Base-by-base conservation (phyloP, 2,888 invertebrate genomes). In the Agonopterix arenella region DNA sequence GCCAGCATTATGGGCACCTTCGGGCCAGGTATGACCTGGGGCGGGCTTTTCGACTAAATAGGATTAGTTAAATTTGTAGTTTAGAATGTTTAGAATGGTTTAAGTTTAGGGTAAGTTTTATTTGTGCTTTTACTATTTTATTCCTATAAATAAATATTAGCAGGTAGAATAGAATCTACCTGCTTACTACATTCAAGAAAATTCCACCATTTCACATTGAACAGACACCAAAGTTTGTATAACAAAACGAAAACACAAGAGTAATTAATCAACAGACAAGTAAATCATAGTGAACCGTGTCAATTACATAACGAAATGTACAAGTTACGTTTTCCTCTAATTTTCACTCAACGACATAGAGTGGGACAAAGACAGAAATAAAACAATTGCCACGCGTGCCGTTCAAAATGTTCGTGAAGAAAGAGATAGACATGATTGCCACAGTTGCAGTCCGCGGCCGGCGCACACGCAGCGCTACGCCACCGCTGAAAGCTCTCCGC, bases 241-340 rank as follows among this genome's bases (percentile, higher is more conserved):
- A 76, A 74, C 62, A 68, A 73, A 78, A 68, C 60, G 68, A 70
- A 79, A 76, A 76, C 73, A 74, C 69, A 64, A 70, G 73, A 76
- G 70, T 67, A 74, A 84, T 84, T 76, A 80, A 84, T 84, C 80
- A 80, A 72, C 61, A 61, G 66, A 71, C 70, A 69, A 76, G 83
- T 85, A 84, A 84, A 84, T 86, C 81, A 84, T 76, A 73, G 69
- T 64, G 71, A 72, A 73, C 60, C 58, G 55, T 63, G 57, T 54
- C 61, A 60, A 71, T 84, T 85, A 78, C 78, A 80, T 75, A 84
- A 85, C 62, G 53, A 54, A 59, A 55, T 55, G 61, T 55, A 40
- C 45, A 66, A 69, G 65, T 59, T 66, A 70, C 64, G 66, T 79
- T 89, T 86, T 81, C 80, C 68, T 64, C 64, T 45, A 63, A 78